Base-by-base conservation (phyloP, 2,797 vertebrate species). In the Vespertilio murinus region DNA sequence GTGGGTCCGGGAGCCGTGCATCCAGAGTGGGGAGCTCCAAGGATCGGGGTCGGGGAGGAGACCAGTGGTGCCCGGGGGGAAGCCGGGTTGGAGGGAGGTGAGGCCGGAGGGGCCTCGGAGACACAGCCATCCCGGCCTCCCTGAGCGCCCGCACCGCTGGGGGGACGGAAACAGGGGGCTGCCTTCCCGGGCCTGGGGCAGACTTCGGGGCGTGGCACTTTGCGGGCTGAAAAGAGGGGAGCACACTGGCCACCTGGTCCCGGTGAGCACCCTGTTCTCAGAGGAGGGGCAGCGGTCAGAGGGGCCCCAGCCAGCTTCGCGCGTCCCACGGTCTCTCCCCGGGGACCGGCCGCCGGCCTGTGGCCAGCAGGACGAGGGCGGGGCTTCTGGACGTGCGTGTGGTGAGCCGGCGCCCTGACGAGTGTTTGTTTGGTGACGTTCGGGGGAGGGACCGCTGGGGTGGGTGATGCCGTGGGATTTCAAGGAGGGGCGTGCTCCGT, bases 401-500 rank as follows among this genome's bases (percentile, higher is more conserved):
- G 25, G 2, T 9, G 33, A 30, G 16, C n/a, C n/a, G n/a, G n/a
- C n/a, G 83, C 38, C 93, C 96, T 97, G 97, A 98, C 98, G 98
- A 98, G 97, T 98, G 97, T 98, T 98, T 98, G 96, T 96, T 98
- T 97, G 97, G 97, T 96, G 95, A 96, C n/a, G 97, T 98, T 97
- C 97, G 93, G 71, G 97, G 97, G 97, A 97, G 95, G 83, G 97
- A 96, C 97, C 8, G 45, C 45, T n/a, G n/a, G n/a, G n/a, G n/a
- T n/a, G 96, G 97, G 97, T 97, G 96, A 97, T 91, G 97, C 97
- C 97, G 97, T 92, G 96, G 96, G 96, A 97, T 91, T 70, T 90
- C 52, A 56, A 84, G 78, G 84, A 90, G 86, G 88, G 93, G 6
- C 77, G 54, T 54, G 92, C 92, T 98, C 96, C 2, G 30, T 93